Evolutionary conservation across 64 coral and sea anemone genomes (phyloP).

Genomic region (Dendronephthya gigantea): DNA sequence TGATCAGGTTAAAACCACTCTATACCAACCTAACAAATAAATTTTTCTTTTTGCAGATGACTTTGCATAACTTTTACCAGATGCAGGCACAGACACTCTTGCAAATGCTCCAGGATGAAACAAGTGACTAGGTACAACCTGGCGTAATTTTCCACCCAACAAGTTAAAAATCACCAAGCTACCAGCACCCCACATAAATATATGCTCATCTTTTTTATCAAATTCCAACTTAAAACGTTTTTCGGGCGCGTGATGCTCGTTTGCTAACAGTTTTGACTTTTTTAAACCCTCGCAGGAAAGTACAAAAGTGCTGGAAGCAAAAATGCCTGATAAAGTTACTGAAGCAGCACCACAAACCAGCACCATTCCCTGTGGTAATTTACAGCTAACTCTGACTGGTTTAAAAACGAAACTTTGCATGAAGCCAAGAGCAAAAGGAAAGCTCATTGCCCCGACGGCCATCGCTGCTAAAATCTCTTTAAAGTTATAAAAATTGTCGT

Average conservation of each 20-base stretch:
- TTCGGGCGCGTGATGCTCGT: neutral
- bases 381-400: neutral
- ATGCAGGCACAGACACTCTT: slow-evolving; percentile 46
- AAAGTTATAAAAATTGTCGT: neutral
- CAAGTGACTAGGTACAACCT: slow-evolving; percentile 71
- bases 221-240: neutral
- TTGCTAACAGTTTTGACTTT: neutral
- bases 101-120: slow-evolving; percentile 90
- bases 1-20: no score
- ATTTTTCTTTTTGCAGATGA: slow-evolving; percentile 43
- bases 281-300: neutral
- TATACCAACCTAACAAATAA: slow-evolving; percentile 29
- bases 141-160: slow-evolving; percentile 59
- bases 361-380: neutral
- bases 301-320: neutral
- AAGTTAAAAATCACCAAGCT: slow-evolving; percentile 57
- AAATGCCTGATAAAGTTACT: neutral
- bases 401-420: neutral
- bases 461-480: neutral
- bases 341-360: neutral
- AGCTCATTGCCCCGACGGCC: neutral
- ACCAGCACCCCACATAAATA: slow-evolving; percentile 26
- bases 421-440: neutral
- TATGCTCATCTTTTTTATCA: neutral
- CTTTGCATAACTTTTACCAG: slow-evolving; percentile 61